phyloP scores from a whole-genome alignment of 2,888 invertebrate species.

The Microplitis manilae region DNA sequence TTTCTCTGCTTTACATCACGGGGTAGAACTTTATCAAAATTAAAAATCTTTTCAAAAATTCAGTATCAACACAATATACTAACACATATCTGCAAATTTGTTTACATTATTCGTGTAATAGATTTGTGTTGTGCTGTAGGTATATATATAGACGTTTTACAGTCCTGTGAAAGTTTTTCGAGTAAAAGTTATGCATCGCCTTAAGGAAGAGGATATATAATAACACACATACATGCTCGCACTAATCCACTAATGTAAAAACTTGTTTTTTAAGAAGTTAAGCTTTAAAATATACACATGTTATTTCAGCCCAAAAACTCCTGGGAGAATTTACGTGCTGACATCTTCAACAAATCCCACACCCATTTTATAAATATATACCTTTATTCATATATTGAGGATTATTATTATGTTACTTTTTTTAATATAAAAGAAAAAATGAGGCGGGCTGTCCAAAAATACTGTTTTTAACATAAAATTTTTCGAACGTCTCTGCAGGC shows the following conservation, averaged over 20 bases:
- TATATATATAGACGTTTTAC: neutral
- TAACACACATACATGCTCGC: neutral
- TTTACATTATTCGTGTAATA: neutral
- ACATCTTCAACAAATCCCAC: constrained; percentile 4
- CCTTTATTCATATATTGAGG: neutral
- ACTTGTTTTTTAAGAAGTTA: constrained; percentile 20
- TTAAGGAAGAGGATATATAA: neutral
- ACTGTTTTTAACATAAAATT: too few species aligned
- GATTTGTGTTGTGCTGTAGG: neutral
- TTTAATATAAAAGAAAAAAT: neutral
- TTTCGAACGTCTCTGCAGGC: too few species aligned
- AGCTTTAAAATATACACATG: constrained; percentile 9
- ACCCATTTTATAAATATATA: neutral
- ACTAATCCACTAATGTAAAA: neutral
- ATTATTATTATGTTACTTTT: neutral
- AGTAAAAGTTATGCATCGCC: neutral
- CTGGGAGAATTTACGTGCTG: neutral
- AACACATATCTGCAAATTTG: neutral
- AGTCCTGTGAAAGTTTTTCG: neutral
- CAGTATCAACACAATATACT: neutral
- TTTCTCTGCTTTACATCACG: too few species aligned
- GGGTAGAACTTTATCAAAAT: too few species aligned
- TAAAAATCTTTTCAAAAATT: neutral
- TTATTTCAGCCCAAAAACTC: constrained; percentile 11
- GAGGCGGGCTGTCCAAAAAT: too few species aligned